Conservation (phyloP, 2,888 invertebrate genomes). For the Crepidodera aurea region DNA sequence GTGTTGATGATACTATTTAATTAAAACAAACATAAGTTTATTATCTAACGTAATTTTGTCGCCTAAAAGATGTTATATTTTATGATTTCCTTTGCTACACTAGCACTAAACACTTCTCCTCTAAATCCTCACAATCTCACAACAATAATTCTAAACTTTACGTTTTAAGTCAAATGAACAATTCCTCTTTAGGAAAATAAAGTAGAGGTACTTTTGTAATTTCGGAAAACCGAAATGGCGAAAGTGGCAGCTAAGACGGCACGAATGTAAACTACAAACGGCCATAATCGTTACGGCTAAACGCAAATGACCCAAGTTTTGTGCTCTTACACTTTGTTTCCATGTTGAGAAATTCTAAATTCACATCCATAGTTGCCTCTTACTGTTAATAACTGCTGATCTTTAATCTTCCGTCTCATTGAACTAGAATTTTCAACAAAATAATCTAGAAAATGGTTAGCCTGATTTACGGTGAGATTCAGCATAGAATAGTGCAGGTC, state of each 20-base stretch:
- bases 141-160: slow-evolving; percentile 1
- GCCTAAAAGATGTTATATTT: too few relatives aligned
- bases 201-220: slow-evolving; percentile 11
- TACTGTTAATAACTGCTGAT: background rate
- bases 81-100: too few relatives aligned
- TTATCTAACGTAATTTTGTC: too few relatives aligned
- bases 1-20: too few relatives aligned
- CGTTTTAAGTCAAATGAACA: slow-evolving; percentile 1
- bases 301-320: slow-evolving; percentile 45
- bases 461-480: too few relatives aligned
- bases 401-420: slow-evolving; percentile 4
- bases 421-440: background rate
- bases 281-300: slow-evolving; percentile 44
- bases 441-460: background rate
- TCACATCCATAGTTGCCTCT: slow-evolving; percentile 6
- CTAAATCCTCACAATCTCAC: background rate
- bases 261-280: slow-evolving; percentile 21
- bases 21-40: too few relatives aligned
- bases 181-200: slow-evolving; percentile 7
- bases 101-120: background rate
- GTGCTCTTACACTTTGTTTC: slow-evolving; percentile 30
- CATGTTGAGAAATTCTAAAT: slow-evolving; percentile 21
- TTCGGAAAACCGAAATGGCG: slow-evolving; percentile 18
- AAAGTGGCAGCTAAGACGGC: slow-evolving; percentile 18
- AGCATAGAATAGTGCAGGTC: too few relatives aligned